Base-by-base conservation (phyloP, 2,113 vertebrate genomes). In the Hemiprocne comata region DNA sequence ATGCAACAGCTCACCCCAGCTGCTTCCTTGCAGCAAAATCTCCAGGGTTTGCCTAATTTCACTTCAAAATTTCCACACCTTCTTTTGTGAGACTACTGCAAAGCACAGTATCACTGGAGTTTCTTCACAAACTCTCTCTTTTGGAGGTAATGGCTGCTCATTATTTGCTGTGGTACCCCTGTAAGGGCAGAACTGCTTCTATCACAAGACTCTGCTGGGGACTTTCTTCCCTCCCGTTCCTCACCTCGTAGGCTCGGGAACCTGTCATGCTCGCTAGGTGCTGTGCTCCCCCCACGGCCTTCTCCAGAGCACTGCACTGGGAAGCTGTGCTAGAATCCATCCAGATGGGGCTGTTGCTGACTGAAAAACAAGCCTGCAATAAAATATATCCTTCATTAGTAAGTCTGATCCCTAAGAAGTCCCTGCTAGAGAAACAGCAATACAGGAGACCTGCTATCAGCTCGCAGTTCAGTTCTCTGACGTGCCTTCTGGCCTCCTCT, bases 211-310 rank as follows among this genome's bases (percentile, higher is more conserved):
- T 53, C 34, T 48, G 28, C 73, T 38, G 65, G 60, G 40, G n/a
- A 31, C 16, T 55, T 46, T 13, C 40, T 50, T 36, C 42, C 64
- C 57, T 42, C 3, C 19, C 16, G 9, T 31, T 29, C 50, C 97
- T 88, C 57, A 99, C 99, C 99, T 99, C 99, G 7, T 99, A 99
- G 13, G 99, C 99, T 2, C 99, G 98, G 71, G 99, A 99, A 8
- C 99, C 99, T 0, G 98, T 99, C 97, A 99, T 97, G 29, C 97
- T 70, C 0, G 99, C 98, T 53, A 99, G 98, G 2, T 79, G 93
- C 94, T 95, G 98, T 34, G 99, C 98, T 17, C 99, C 99, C 2
- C 99, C 99, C 71, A 98, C 58, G 1, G 98, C 95, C 2, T 95
- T 84, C 97, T 99, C 98, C 79, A 99, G 97, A 6, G 76, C 50